Evolutionary conservation across 2,113 vertebrate genomes (phyloP).

Genomic region (Amphiprion ocellaris): DNA sequence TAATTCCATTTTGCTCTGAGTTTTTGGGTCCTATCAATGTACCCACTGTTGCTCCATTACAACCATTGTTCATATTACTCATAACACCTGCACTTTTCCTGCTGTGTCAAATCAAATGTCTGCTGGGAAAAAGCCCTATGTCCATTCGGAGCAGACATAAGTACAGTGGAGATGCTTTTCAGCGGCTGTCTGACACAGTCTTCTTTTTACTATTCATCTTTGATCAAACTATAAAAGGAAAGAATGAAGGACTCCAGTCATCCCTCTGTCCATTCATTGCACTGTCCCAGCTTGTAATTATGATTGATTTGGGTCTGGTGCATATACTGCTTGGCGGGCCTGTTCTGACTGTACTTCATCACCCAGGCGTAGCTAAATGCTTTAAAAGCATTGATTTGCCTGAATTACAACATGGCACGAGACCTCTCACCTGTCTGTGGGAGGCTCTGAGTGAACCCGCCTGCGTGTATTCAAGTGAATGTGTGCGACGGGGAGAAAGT

Average conservation of each 20-base stretch:
- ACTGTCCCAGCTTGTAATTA: conserved; percentile 69
- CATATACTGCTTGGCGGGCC: conserved; percentile 93
- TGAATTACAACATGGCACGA: conserved; percentile 92
- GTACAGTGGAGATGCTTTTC: conserved; percentile 14
- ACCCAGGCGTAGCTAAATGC: conserved; percentile 93
- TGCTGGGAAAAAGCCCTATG: background rate
- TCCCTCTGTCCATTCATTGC: conserved; percentile 51
- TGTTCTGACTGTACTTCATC: conserved; percentile 97
- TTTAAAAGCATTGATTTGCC: conserved; percentile 98
- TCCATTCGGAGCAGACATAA: background rate
- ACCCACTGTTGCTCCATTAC: no score
- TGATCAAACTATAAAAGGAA: conserved; percentile 76
- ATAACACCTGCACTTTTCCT: background rate
- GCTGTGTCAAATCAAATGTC: background rate
- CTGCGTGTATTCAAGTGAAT: conserved; percentile 38
- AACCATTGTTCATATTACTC: no score
- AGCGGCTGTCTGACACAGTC: conserved; percentile 22
- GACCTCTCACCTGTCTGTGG: conserved; percentile 75
- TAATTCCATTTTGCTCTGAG: no score
- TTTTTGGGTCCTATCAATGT: no score
- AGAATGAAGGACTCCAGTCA: conserved; percentile 58
- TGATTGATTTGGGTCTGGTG: conserved; percentile 82
- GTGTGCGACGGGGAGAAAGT: conserved; percentile 62
- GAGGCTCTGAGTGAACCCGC: conserved; percentile 28
- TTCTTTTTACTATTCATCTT: conserved; percentile 68